These are phyloP conservation scores for Puma concolor DNA, from an alignment of 2,113 vertebrate species.

Conservation along the genomic window DNA sequence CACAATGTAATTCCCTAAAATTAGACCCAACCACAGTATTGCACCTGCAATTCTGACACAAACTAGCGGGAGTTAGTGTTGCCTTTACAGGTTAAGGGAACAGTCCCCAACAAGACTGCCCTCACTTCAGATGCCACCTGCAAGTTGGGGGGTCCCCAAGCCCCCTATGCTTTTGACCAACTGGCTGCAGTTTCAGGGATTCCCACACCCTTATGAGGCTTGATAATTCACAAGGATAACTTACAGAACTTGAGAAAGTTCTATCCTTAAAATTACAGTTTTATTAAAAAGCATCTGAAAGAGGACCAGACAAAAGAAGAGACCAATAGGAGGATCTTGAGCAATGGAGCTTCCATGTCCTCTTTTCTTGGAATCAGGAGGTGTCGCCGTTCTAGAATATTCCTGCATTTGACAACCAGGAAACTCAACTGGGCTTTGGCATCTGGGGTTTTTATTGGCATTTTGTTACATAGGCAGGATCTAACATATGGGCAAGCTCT, in stretches of 20 bases:
- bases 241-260: neutral
- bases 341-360: fast-evolving
- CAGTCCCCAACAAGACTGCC: neutral
- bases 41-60: neutral
- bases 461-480: neutral
- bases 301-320: neutral
- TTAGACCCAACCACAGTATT: neutral
- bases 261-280: neutral
- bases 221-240: neutral
- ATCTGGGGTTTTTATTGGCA: neutral
- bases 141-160: neutral
- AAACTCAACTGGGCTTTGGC: neutral
- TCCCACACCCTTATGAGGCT: neutral
- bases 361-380: neutral
- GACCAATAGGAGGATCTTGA: neutral
- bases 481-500: neutral
- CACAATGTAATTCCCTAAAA: neutral
- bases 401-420: neutral
- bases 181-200: neutral
- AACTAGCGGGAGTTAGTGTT: neutral
- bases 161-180: neutral
- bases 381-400: too few relatives aligned
- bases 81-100: neutral
- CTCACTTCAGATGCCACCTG: neutral
- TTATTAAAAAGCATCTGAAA: neutral